Evolutionary conservation across 2,888 invertebrate genomes (phyloP), one percentile per base, ranked within the genome.

Genomic region (Chrysotoxum bicinctum): DNA sequence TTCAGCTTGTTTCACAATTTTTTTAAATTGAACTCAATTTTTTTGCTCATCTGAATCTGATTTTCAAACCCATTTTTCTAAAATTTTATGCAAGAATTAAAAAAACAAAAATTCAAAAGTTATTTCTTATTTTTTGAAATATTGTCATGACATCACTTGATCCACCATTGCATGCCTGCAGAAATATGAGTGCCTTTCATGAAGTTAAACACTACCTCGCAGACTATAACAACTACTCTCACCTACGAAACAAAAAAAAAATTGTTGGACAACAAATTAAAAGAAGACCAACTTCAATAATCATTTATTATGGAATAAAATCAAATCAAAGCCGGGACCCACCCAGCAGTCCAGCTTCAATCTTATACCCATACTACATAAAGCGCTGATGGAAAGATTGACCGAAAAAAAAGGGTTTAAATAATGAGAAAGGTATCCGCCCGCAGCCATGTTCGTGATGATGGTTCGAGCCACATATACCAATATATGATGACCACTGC

Each of bases 381-480:
- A 64, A 37, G 54, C 60, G 43, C 64, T 64, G 64, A 64, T 45
- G 52, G 37, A 45, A 48, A 62, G 64, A 64, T 77, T 73, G 68
- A 69, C 72, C 45, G 3, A 78, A 50, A 66, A 76, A 68, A 68
- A 74, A 74, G 30, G 16, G 43, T 69, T 56, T 69, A 60, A 84
- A 75, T 75, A 79, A 79, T 79, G 48, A 74, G 84, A 84, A 79
- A 84, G 84, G 84, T 84, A 75, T 75, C 79, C 79, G 84, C 84
- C 84, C 84, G 84, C 84, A 84, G 84, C 66, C 43, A 75, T 79
- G 66, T 79, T 84, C 84, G 84, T 84, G 84, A 79, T 84, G 84
- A 84, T 84, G 74, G 66, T 73, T 69, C 43, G 60, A 50, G 83
- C 74, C 79, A 58, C 43, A 66, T 54, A 70, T 26, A 48, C 21